Base-by-base conservation (phyloP, 2,113 vertebrate genomes). In the Pampusana beccarii region DNA sequence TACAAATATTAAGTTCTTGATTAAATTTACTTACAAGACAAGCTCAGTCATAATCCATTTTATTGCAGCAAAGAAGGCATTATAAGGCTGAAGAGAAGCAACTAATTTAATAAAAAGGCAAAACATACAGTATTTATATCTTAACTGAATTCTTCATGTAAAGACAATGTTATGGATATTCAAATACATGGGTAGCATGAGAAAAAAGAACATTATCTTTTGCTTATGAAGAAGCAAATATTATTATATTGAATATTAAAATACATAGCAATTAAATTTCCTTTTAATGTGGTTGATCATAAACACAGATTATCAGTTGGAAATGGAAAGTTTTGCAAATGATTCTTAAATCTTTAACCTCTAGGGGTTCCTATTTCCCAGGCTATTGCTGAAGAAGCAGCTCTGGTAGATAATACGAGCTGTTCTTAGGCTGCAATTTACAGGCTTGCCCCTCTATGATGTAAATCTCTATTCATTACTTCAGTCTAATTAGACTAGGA, bases 41-140 rank as follows among this genome's bases (percentile, higher is more conserved):
- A 99, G 98, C 97, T 99, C 99, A 31, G 99, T 99, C 97, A 99
- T 98, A 97, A 99, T 98, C 99, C 99, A 99, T 97, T 99, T 99
- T 81, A 99, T 97, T 67, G 98, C 98, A 66, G 99, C 98, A 94
- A 99, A 98, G 97, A 99, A 98, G 92, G 99, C 98, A 92, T 99
- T 99, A 96, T 99, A 99, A 77, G 99, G 99, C 99, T 99, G 96
- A 95, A 98, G 95, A 97, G 82, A 98, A 98, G 95, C 81, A 97
- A 96, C 78, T 70, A 11, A 57, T 92, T 98, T 91, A 94, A 97
- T 97, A 90, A 94, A 96, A 96, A 87, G 61, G 72, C 60, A 92
- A 96, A 92, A 87, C 50, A 81, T 34, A 91, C 10, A 88, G 48
- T 56, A 92, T 96, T 93, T 87, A 77, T 48, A 86, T 74, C 80